Evolutionary conservation across 2,888 invertebrate species (phyloP), one percentile per base, ranked within the genome.

Genomic region (Drosophila nr. medialis): DNA sequence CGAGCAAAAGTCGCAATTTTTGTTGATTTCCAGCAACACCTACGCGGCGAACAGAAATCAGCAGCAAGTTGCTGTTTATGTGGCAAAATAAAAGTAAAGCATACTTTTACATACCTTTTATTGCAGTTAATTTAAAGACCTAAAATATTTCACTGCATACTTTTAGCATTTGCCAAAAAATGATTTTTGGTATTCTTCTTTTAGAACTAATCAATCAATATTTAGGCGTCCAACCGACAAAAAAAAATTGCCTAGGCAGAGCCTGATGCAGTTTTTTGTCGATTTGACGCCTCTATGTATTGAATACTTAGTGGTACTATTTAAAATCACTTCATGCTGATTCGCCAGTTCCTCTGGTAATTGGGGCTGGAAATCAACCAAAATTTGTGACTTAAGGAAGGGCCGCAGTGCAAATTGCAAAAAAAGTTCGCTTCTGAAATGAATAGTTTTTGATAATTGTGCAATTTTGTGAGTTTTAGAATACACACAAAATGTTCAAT

Each of bases 41-140:
- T 55, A 38, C 5, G 15, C 10, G 29, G 21, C 40, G 10, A 15
- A 2, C 10, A 40, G 29, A 56, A 56, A n/a, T 56, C 21, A 40
- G 15, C 21, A 40, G 40, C 15, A 36, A 11, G 36, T 2, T 4
- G 27, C 27, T n/a, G 10, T 1, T 1, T 7, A 6, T n/a, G 2
- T 18, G 5, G 1, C 8, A 24, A 49, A 24, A 24, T 4, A 8
- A 51, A 32, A 21, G 8, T 13, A 32, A 32, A 11, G 32, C 32
- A 32, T 32, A 32, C 32, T 32, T 32, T 32, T 32, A n/a, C 50
- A 1, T 32, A 32, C 32, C 18, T 38, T n/a, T n/a, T 0, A n/a
- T n/a, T 40, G 10, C 4, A n/a, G 1, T 4, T 10, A 1, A 40
- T 40, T n/a, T 10, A 0, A 1, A 10, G n/a, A 2, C 4, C 4